Evolutionary conservation across 2,113 vertebrate genomes (phyloP).

Genomic region (Gymnogyps californianus): DNA sequence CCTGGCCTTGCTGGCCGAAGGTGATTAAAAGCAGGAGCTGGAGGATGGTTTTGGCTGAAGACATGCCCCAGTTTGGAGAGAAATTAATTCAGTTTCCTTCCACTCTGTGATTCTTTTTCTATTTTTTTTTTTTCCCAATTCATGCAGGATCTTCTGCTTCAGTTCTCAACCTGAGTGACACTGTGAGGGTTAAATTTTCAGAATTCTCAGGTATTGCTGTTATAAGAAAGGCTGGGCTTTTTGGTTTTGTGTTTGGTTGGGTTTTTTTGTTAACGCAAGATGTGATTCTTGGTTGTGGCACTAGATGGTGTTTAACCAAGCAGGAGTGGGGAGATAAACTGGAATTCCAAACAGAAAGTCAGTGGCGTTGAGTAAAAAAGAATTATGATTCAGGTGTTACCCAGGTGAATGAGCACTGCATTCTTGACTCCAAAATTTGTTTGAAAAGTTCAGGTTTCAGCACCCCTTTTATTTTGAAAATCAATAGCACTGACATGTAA

Average conservation of each 20-base stretch:
- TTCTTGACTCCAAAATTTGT: background rate
- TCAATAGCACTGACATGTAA: background rate
- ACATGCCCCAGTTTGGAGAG: background rate
- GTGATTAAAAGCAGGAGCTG: background rate
- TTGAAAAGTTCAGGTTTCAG: background rate
- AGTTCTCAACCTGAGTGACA: background rate
- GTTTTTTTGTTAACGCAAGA: background rate
- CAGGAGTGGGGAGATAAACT: background rate
- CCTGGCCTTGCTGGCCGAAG: background rate
- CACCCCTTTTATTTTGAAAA: background rate
- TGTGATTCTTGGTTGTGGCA: background rate
- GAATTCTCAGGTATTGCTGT: background rate
- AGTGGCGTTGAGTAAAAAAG: background rate
- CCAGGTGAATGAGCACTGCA: background rate
- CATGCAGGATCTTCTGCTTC: background rate
- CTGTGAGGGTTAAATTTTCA: background rate
- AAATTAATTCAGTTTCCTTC: background rate
- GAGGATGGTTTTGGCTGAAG: background rate
- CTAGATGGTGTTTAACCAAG: constrained; percentile 6
- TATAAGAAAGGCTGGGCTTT: background rate
- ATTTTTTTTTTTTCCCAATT: background rate
- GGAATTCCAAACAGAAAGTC: background rate
- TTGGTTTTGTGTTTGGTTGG: no score
- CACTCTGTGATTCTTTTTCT: background rate
- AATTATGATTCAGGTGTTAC: background rate